Conservation (phyloP, 2,888 invertebrate genomes). For the Capitulum mitella region DNA sequence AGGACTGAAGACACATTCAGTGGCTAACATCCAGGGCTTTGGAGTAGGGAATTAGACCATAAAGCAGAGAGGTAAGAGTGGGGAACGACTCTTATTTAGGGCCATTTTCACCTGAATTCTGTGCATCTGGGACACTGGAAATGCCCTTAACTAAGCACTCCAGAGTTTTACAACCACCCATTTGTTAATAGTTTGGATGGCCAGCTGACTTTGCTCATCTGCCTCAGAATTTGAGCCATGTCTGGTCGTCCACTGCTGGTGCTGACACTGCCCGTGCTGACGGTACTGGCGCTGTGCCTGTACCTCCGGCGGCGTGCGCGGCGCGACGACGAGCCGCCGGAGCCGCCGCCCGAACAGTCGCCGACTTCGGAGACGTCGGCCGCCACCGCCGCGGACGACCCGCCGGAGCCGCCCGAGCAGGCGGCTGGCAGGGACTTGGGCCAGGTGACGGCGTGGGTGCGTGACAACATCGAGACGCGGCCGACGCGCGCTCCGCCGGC, state of each 20-base stretch:
- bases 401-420: background rate
- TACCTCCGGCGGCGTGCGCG: background rate
- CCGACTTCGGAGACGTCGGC: background rate
- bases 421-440: background rate
- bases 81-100: too few relatives aligned
- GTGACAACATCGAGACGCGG: background rate
- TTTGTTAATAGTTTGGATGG: too few relatives aligned
- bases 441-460: background rate
- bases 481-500: background rate
- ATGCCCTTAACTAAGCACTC: too few relatives aligned
- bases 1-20: too few relatives aligned
- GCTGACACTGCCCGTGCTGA: conserved; percentile 12
- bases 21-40: too few relatives aligned
- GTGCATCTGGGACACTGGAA: too few relatives aligned
- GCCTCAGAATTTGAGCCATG: background rate
- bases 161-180: too few relatives aligned
- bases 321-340: background rate
- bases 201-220: too few relatives aligned
- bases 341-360: conserved; percentile 6
- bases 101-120: too few relatives aligned
- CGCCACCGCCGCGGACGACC: background rate
- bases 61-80: too few relatives aligned
- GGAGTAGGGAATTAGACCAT: too few relatives aligned
- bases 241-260: background rate
- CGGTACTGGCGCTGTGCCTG: conserved; percentile 17